Evolutionary conservation across 2,888 invertebrate genomes (phyloP).

Genomic region (Dioctria linearis): DNA sequence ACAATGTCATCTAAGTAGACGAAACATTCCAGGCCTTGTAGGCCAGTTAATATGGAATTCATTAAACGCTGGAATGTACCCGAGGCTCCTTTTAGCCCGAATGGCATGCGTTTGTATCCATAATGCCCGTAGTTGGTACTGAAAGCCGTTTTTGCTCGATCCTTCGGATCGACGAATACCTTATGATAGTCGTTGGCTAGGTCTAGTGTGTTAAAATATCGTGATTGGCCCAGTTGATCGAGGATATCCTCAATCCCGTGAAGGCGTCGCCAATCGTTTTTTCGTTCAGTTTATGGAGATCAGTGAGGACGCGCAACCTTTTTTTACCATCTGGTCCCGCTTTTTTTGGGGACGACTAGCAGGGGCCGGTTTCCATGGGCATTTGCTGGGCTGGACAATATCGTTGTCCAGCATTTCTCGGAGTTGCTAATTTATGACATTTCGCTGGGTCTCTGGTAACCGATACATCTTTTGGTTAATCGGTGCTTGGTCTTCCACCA

Average conservation of each 20-base stretch:
- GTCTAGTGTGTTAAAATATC: conserved; percentile 58
- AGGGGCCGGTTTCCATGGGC: too few species aligned
- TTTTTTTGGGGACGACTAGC: too few species aligned
- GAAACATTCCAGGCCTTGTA: conserved; percentile 61
- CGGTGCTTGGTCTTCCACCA: too few species aligned
- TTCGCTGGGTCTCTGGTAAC: too few species aligned
- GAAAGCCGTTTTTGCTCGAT: conserved; percentile 57
- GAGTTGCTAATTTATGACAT: too few species aligned
- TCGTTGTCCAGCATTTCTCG: too few species aligned
- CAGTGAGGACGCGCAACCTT: too few species aligned
- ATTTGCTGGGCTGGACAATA: too few species aligned
- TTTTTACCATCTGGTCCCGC: too few species aligned
- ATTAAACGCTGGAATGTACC: conserved; percentile 67
- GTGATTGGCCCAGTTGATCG: conserved; percentile 56
- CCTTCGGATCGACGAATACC: conserved; percentile 51
- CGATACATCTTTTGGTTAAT: too few species aligned
- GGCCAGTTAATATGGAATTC: conserved; percentile 64
- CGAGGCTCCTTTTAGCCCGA: conserved; percentile 68
- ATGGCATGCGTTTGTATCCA: conserved; percentile 63
- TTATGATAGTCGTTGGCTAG: conserved; percentile 58
- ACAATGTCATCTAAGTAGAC: conserved; percentile 53
- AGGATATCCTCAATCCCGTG: conserved; percentile 58
- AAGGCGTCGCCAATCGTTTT: too few species aligned
- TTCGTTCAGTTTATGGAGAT: too few species aligned
- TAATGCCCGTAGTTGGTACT: conserved; percentile 53